A percentile compares a stretch with the other conserved stretches of the same genome.
Evolutionary conservation across 2,113 vertebrate species (phyloP).

Genomic region (Actinemys pallida): DNA sequence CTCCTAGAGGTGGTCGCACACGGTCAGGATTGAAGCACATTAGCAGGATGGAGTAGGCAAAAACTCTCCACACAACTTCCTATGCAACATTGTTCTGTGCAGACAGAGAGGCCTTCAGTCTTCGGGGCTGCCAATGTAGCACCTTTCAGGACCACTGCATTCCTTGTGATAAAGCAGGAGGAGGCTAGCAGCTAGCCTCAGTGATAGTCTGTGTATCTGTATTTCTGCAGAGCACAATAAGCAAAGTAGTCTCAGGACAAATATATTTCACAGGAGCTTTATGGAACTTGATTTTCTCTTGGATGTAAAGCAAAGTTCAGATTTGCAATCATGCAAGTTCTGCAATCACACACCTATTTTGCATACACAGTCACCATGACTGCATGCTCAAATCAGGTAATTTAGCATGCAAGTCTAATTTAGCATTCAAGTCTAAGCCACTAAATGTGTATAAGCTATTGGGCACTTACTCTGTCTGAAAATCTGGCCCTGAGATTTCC

Average conservation of each 20-base stretch:
- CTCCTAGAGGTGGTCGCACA: not conserved
- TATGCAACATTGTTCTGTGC: not conserved
- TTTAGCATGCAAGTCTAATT: not conserved
- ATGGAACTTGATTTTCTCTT: not conserved
- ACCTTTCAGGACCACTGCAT: fast-evolving
- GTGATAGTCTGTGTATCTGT: not conserved
- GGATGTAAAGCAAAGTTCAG: not conserved
- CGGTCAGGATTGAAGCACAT: constrained; percentile 16
- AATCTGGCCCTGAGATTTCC: not conserved
- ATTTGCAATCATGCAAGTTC: not conserved
- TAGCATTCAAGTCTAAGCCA: not conserved
- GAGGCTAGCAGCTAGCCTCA: not conserved
- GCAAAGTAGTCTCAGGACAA: not conserved
- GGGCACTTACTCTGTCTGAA: not conserved
- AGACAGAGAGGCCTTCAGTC: not conserved
- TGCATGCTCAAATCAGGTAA: not conserved
- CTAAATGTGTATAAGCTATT: not conserved
- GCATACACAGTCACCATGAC: not conserved
- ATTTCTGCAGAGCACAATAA: not conserved
- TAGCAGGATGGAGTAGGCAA: not conserved
- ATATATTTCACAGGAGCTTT: not conserved
- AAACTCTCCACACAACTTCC: not conserved
- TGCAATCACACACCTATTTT: not conserved
- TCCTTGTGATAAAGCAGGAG: not conserved
- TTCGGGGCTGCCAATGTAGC: not conserved